phyloP scores from a whole-genome alignment of 2,888 invertebrate species.

The Nomada goodeniana region DNA sequence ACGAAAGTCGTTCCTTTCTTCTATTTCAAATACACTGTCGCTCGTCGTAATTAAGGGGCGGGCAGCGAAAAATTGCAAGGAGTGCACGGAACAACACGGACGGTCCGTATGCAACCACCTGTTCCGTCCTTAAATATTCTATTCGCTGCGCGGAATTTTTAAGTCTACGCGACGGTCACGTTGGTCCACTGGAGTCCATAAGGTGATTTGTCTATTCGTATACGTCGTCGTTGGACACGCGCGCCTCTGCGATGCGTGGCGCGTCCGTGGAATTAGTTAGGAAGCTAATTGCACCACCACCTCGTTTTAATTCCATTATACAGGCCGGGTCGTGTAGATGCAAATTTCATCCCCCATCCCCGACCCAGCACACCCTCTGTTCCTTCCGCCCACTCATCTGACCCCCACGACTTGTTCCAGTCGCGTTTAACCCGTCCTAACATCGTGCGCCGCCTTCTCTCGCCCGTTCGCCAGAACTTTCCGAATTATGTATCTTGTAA shows the following conservation, averaged over 20 bases:
- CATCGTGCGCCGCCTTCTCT: conserved; percentile 38
- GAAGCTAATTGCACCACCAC: conserved; percentile 75
- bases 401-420: conserved; percentile 24
- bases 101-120: too few species aligned
- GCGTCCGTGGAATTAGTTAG: conserved; percentile 66
- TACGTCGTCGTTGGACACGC: conserved; percentile 17
- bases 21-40: too few species aligned
- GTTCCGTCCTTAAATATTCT: not conserved
- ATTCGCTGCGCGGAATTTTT: not conserved
- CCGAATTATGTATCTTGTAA: conserved; percentile 79
- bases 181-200: not conserved
- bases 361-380: not conserved
- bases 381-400: conserved; percentile 1
- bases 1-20: too few species aligned
- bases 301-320: conserved; percentile 78
- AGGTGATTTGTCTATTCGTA: not conserved
- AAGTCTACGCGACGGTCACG: too few species aligned
- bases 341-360: conserved; percentile 67
- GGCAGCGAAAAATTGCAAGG: too few species aligned
- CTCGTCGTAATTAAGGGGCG: too few species aligned
- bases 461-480: conserved; percentile 72
- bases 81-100: too few species aligned
- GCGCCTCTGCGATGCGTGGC: conserved; percentile 39
- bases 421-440: conserved; percentile 39
- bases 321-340: conserved; percentile 73